Base-by-base conservation (phyloP, 2,113 vertebrate species). In the Poeciliopsis turrubarensis region DNA sequence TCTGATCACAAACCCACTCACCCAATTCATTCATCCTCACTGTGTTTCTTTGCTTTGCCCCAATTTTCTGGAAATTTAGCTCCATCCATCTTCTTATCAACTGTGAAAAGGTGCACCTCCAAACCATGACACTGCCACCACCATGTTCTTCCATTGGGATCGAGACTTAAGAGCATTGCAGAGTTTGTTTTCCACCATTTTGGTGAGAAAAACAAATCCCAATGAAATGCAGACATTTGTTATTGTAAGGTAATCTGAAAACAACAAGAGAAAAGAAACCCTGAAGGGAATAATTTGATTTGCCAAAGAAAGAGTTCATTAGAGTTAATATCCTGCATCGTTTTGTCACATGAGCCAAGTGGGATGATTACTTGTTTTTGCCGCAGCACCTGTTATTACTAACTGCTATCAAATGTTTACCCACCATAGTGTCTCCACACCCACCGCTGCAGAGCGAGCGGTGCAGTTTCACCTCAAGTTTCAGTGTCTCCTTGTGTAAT, bases 351-450 rank as follows among this genome's bases (percentile, higher is more conserved):
- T 31, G 6, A 27, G 25, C 41, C 25, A 22, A 72, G 37, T 17
- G 34, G 72, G 22, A 70, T 80, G 69, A 83, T 77, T 70, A 81
- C 74, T 84, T 81, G 80, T 89, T 87, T 37, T 87, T 83, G 75
- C 41, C 34, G 15, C 13, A 74, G 75, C 89, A 91, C 89, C 89
- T 88, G 86, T 85, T 78, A 78, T 75, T 68, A 57, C 70, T 73
- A 44, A 70, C 72, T 83, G 80, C 81, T 68, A 65, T 76, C 81
- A 81, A 89, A 88, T 82, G 73, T 34, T 12, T 1, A 19, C 89
- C 51, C 63, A 31, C 77, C 81, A 54, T 64, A 74, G 86, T 54
- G 85, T 80, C 86, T 13, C 89, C 89, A 85, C 84, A 84, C 90
- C 91, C 86, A 82, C 41, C 34, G 44, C 71, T 65, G 3, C 68